These are phyloP conservation scores for Globia sparganii DNA, from an alignment of 2,888 invertebrate species.

Conservation along the genomic window DNA sequence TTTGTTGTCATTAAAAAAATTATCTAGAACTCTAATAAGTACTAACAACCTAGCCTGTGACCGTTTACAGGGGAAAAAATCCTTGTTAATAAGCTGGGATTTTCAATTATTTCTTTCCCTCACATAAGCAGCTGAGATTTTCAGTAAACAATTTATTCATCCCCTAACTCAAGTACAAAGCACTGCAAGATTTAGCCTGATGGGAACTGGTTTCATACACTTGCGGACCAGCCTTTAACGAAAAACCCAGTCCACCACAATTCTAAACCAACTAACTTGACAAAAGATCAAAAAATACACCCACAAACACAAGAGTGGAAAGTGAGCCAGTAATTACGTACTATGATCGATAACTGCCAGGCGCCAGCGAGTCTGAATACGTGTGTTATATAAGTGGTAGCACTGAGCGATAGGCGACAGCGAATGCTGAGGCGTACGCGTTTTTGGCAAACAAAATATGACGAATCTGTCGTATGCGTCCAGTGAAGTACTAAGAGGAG, in stretches of 20 bases:
- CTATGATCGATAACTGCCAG: constrained; percentile 81
- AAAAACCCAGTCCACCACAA: not conserved
- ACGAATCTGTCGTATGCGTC: too few relatives aligned
- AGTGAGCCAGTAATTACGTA: constrained; percentile 74
- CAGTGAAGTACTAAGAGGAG: too few relatives aligned
- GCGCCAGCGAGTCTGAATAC: constrained; percentile 75
- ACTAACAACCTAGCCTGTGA: not conserved
- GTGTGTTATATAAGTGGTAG: constrained; percentile 45
- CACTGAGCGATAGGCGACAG: not conserved
- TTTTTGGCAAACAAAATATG: not conserved
- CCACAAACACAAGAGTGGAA: constrained; percentile 36
- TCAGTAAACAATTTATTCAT: not conserved
- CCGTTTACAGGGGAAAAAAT: not conserved
- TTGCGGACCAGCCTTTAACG: not conserved
- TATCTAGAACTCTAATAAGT: not conserved
- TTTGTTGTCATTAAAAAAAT: too few relatives aligned
- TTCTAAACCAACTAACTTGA: constrained; percentile 4
- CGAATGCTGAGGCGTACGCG: not conserved
- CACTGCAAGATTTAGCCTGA: not conserved
- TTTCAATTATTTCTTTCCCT: too few relatives aligned
- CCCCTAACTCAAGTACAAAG: not conserved
- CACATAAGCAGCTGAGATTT: not conserved
- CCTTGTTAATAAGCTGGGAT: too few relatives aligned
- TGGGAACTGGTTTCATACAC: not conserved
- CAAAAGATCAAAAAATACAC: constrained; percentile 21